A percentile compares a stretch with the other conserved stretches of the same genome.
phyloP scores from a whole-genome alignment of 2,113 vertebrate genomes.

The Grallaria varia region DNA sequence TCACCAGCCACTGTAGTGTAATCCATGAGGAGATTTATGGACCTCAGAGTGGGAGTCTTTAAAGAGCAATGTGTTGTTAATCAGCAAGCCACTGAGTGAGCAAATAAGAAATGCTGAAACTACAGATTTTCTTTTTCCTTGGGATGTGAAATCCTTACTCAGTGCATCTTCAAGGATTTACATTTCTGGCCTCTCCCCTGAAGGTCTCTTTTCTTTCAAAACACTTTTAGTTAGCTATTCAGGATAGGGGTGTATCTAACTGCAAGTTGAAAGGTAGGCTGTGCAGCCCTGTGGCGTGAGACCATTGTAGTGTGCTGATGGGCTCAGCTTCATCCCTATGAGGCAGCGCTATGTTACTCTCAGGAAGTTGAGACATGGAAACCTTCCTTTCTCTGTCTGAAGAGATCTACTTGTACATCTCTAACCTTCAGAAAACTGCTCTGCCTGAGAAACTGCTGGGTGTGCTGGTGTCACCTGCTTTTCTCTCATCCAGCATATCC shows the following conservation, averaged over 20 bases:
- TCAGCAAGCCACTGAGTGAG: not conserved
- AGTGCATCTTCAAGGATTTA: slow-evolving; percentile 6
- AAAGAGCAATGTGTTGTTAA: not conserved
- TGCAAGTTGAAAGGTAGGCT: not conserved
- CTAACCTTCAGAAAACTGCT: not conserved
- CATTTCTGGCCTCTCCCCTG: not conserved
- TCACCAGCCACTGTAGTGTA: not conserved
- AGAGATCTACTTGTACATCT: not conserved
- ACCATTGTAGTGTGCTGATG: not conserved
- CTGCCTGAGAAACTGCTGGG: not conserved
- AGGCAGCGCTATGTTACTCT: accelerated
- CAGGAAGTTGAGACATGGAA: not conserved
- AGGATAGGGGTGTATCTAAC: not conserved
- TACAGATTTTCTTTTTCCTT: not conserved
- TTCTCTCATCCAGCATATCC: not conserved
- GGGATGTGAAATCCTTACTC: not conserved
- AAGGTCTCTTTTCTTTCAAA: not conserved
- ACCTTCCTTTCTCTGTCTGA: not conserved
- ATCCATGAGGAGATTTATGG: slow-evolving; percentile 13
- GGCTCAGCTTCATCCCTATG: not conserved
- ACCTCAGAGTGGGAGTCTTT: not conserved
- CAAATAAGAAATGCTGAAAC: slow-evolving; percentile 21
- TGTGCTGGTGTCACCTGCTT: not conserved
- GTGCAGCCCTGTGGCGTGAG: not conserved
- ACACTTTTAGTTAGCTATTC: not conserved